Conservation (phyloP, 2,113 vertebrate species). For the Odontophorus gujanensis region DNA sequence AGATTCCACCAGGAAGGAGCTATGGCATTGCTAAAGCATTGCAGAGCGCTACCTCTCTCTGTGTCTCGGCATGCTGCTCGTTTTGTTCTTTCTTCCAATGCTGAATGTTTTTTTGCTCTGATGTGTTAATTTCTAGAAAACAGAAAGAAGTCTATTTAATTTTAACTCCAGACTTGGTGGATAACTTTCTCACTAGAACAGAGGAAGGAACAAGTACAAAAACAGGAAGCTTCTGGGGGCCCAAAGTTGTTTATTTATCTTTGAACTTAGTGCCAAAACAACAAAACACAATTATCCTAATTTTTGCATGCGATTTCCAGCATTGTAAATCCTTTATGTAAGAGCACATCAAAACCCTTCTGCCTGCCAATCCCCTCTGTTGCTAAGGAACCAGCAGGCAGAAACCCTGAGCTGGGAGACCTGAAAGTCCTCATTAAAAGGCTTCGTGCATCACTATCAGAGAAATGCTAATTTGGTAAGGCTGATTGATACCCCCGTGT, state of each 20-base stretch:
- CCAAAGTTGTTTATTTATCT: conserved; percentile 71
- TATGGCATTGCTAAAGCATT: background rate
- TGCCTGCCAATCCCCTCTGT: conserved; percentile 75
- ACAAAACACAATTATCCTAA: conserved; percentile 72
- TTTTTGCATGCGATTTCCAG: conserved; percentile 61
- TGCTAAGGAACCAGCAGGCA: conserved; percentile 78
- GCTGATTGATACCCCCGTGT: conserved; percentile 70
- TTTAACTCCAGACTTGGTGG: background rate
- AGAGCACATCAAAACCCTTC: conserved; percentile 71
- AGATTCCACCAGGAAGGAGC: background rate
- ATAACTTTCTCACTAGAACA: background rate
- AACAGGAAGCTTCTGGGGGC: conserved; percentile 35
- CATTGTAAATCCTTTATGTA: conserved; percentile 69
- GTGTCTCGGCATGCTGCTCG: rapidly evolving
- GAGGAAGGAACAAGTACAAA: background rate
- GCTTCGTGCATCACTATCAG: conserved; percentile 75
- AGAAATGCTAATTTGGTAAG: conserved; percentile 75
- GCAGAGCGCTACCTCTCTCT: rapidly evolving
- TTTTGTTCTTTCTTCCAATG: background rate
- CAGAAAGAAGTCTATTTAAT: conserved; percentile 1
- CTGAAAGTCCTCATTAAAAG: conserved; percentile 79
- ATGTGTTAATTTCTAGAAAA: conserved; percentile 42
- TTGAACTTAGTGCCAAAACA: conserved; percentile 71
- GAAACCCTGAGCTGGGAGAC: conserved; percentile 58
- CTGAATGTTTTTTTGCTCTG: background rate